phyloP scores from a whole-genome alignment of 92 coral and sea anemone species.

The Meandrina meandrites region DNA sequence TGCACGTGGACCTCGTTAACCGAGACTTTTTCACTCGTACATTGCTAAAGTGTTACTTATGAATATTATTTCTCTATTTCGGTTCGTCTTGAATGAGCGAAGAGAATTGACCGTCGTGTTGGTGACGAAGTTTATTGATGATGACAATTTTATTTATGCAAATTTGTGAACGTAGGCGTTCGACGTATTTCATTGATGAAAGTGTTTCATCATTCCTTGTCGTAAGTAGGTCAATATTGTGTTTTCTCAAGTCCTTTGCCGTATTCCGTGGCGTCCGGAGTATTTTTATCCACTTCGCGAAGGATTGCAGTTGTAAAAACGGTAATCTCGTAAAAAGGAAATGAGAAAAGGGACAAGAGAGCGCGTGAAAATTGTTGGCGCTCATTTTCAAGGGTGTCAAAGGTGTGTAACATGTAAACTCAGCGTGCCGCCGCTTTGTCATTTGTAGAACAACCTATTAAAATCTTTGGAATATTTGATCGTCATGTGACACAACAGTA shows the following conservation, averaged over 20 bases:
- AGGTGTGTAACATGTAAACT: background rate
- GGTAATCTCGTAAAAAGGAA: background rate
- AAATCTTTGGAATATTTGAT: background rate
- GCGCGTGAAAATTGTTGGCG: conserved; percentile 9
- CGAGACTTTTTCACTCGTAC: background rate
- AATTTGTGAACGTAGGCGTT: conserved; percentile 14
- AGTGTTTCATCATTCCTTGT: conserved; percentile 6
- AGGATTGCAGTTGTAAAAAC: background rate
- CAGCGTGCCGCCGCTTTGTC: background rate
- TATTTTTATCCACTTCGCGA: background rate
- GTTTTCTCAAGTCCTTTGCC: background rate
- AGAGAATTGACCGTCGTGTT: background rate
- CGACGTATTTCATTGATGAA: conserved; percentile 11
- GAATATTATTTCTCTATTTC: background rate
- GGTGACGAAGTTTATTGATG: background rate
- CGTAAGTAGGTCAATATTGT: conserved; percentile 9
- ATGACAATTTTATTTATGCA: background rate
- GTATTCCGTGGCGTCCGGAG: background rate
- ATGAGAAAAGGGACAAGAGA: background rate
- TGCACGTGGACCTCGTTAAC: background rate
- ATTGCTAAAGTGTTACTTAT: background rate
- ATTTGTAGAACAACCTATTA: background rate
- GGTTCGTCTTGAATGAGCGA: background rate
- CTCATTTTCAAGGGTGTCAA: background rate
- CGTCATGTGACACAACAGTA: background rate